Conservation (phyloP, 2,113 vertebrate species). For the Tachycineta bicolor region DNA sequence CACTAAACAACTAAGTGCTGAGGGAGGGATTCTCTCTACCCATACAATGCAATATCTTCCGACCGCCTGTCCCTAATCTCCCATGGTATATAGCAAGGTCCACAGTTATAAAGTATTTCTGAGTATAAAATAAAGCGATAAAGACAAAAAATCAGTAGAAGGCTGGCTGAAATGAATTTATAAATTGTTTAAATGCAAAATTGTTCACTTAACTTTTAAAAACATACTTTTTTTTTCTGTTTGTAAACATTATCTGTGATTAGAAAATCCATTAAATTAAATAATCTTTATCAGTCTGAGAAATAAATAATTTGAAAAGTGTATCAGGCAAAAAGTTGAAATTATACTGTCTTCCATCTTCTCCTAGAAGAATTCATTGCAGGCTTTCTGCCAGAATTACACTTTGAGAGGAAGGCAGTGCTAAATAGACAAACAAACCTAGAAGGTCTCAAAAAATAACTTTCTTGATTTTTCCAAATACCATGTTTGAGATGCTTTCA, state of each 20-base stretch:
- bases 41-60: no score
- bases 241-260: conserved; percentile 54
- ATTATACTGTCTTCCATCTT: not conserved
- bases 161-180: conserved; percentile 47
- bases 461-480: conserved; percentile 40
- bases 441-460: conserved; percentile 24
- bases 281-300: conserved; percentile 61
- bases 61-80: no score
- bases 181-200: conserved; percentile 63
- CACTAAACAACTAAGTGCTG: no score
- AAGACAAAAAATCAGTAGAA: conserved; percentile 42
- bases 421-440: not conserved
- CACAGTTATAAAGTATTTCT: conserved; percentile 50
- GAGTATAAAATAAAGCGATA: conserved; percentile 66
- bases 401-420: not conserved
- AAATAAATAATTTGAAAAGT: conserved; percentile 71
- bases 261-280: conserved; percentile 73
- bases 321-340: conserved; percentile 59
- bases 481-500: not conserved
- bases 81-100: not conserved
- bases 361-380: conserved; percentile 14
- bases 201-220: conserved; percentile 65
- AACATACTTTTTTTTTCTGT: conserved; percentile 63
- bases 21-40: no score
- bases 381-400: conserved; percentile 35